phyloP scores from a whole-genome alignment of 2,888 invertebrate genomes.

The Patella ulyssiponensis region DNA sequence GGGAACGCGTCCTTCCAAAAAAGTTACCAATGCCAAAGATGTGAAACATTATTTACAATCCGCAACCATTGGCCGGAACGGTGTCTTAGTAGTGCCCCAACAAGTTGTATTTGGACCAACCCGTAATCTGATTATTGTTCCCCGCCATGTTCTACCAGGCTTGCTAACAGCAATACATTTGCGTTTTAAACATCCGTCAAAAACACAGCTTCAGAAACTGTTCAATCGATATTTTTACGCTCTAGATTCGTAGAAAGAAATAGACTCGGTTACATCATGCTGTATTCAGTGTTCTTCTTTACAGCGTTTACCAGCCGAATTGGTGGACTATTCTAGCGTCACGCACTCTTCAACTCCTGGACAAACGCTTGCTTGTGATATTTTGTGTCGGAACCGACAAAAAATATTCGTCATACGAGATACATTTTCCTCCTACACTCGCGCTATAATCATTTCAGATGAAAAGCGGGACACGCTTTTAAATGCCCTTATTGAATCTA shows the following conservation, averaged over 20 bases:
- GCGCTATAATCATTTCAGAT: too few species aligned
- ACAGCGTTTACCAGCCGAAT: not conserved
- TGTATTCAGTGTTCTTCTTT: not conserved
- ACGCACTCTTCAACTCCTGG: not conserved
- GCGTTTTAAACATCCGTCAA: not conserved
- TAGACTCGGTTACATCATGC: not conserved
- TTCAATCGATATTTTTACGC: conserved; percentile 4
- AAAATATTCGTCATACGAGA: not conserved
- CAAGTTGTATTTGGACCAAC: not conserved
- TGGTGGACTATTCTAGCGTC: not conserved
- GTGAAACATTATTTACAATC: conserved; percentile 10
- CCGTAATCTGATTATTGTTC: not conserved
- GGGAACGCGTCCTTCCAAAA: conserved; percentile 13
- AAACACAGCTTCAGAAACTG: not conserved
- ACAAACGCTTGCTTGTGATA: not conserved
- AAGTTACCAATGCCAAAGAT: not conserved
- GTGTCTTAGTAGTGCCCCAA: conserved; percentile 9
- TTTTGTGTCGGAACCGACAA: not conserved
- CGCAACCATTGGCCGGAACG: not conserved
- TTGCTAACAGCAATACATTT: conserved; percentile 9
- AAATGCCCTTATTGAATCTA: too few species aligned
- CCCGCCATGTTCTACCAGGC: not conserved
- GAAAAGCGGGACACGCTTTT: too few species aligned
- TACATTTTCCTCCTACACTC: not conserved
- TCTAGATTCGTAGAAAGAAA: not conserved